phyloP scores from a whole-genome alignment of 92 coral and sea anemone species.

The Umimayanthus chanpuru region DNA sequence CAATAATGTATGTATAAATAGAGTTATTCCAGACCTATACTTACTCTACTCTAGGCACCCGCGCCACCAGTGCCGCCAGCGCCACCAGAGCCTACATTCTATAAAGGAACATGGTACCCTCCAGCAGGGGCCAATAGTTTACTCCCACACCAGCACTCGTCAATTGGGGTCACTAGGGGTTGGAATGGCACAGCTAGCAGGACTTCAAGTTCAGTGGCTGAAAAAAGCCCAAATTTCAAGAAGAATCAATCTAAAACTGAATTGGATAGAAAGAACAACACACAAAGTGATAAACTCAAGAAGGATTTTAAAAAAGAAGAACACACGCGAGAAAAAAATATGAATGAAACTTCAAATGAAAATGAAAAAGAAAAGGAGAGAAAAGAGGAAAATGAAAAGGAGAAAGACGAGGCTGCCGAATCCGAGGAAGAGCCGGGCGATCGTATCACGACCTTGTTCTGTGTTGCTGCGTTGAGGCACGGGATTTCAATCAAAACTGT shows the following conservation, averaged over 20 bases:
- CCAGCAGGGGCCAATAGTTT: neutral
- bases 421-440: constrained; percentile 18
- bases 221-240: neutral
- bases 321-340: neutral
- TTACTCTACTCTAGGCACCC: neutral
- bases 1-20: neutral
- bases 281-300: neutral
- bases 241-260: neutral
- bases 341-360: neutral
- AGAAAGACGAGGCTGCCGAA: constrained; percentile 30
- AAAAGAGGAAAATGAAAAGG: constrained; percentile 32
- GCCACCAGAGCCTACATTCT: neutral
- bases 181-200: constrained; percentile 3
- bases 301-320: neutral
- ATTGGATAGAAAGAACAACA: neutral
- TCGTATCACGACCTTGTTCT: constrained; percentile 14
- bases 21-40: neutral
- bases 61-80: no score
- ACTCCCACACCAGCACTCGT: neutral
- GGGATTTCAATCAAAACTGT: constrained; percentile 35
- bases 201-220: neutral
- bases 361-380: constrained; percentile 24
- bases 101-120: constrained; percentile 38
- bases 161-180: neutral
- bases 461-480: constrained; percentile 41